Base-by-base conservation (phyloP, 1,140 invertebrate genomes). In the Drosophila sulfurigaster region DNA sequence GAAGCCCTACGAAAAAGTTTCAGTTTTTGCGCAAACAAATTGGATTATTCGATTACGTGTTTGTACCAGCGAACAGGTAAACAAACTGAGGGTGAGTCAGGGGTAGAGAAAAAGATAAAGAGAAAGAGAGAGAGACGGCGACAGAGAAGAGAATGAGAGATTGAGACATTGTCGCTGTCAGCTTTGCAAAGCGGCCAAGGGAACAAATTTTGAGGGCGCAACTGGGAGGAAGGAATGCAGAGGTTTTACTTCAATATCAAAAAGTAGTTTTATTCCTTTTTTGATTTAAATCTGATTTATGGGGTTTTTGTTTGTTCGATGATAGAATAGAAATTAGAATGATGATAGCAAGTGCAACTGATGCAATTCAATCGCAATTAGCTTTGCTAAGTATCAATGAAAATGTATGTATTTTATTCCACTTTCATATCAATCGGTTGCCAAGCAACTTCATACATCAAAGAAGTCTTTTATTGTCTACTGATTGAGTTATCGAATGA, bases 21-120 rank as follows among this genome's bases (percentile, higher is more conserved):
- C 75, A 89, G 81, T 85, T 89, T 88, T 89, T 89, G 81, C 75
- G 75, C 85, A 89, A 89, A 79, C 85, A 89, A 89, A 89, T 89
- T 89, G 85, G 85, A 89, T 89, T 89, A 89, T 89, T 89, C 81
- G 85, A 89, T 89, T 89, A 89, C 85, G 85, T 89, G 86, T 89
- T 89, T 89, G 85, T 89, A 78, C 59, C 69, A 83, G 70, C 63
- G 69, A 63, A 15, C 57, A 70, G 59, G 69, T 56, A 54, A 49
- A 57, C 52, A 59, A 51, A 25, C 43, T 32, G 20, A 49, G 54
- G 59, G 41, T 20, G 54, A 32, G 28, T 41, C 15, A 16, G 15
- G 30, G 2, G 41, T 46, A 59, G 35, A 15, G 60, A 28, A 43
- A 35, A 16, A 52, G 49, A 38, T 15, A 57, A 51, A 52, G 72